Base-by-base conservation (phyloP, 23 tunicate genomes). In the Styela clava region DNA sequence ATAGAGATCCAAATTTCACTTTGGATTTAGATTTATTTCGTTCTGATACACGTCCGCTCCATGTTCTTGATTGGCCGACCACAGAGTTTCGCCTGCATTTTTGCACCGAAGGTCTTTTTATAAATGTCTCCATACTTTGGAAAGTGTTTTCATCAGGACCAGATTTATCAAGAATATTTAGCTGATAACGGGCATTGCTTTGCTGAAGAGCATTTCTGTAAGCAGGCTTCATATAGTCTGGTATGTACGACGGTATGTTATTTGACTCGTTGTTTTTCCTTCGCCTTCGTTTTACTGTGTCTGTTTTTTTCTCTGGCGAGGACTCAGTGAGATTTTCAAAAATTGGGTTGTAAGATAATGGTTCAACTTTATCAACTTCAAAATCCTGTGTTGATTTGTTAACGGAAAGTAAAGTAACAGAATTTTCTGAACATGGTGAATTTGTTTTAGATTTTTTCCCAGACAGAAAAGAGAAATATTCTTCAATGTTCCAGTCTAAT, bases 91-190 rank as follows among this genome's bases (percentile, higher is more conserved):
- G 63, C 0, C 84, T 85, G 16, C 80, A 79, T 52, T 44, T 35
- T 82, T 86, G 90, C 3, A 91, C 74, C 30, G 90, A 82, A 35
- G 88, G 84, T 44, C 69, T 65, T 63, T 85, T 91, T 34, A 91
- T 82, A 68, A 91, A 91, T 20, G 87, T 20, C 24, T 52, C 81
- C 65, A 76, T 76, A 20, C 31, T 76, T 16, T 44, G 62, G 62
- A 52, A 52, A 51, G 16, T 31, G 16, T 76, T 30, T 21, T 36
- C 31, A 76, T 52, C 81, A 5, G 81, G 52, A 52, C 1, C 31
- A n/a, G 24, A 26, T 35, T 36, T 52, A 25, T 76, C 65, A 28
- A 52, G 81, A 23, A 52, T 31, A 30, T 32, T 76, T 31, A 76
- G 44, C 31, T 76, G 81, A 52, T 76, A 76, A 16, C 24, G 0